Evolutionary conservation across 1,140 invertebrate species (phyloP), one percentile per base, ranked within the genome.

Genomic region (Hydropsyche tenuis): DNA sequence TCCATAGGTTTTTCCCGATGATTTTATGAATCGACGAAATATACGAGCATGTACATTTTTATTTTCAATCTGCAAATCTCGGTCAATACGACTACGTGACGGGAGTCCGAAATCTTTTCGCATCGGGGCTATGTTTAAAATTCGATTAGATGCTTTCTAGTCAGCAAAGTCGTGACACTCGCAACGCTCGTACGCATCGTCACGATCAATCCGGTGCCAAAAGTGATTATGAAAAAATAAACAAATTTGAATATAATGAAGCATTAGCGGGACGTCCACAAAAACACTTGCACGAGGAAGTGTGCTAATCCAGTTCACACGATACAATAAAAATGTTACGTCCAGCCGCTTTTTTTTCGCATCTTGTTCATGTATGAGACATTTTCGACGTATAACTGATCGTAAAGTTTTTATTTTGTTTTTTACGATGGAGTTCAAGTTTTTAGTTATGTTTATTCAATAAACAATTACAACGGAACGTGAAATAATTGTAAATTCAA

Each of bases 241-340:
- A 68, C 45, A 68, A 68, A 68, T 68, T 48, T 68, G 45, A 68
- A 68, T 68, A 68, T 68, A 68, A 68, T 68, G 65, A 46, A 68
- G 18, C 65, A 45, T 68, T 68, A 68, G 65, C 45, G 37, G 16
- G 45, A 25, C 23, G 43, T 16, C 12, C 11, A 7, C 4, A 16
- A 14, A 70, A 45, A 37, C 51, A 70, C 16, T 18, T n/a, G 5
- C 43, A 51, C 22, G 7, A 70, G 48, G 68, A 70, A 70, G 56
- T 60, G 56, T 60, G 65, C 16, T 70, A 70, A 70, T 70, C 68
- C 30, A 56, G 27, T 70, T 70, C 68, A 70, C 68, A 70, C 68
- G 68, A 23, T 56, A 23, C n/a, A 7, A 68, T 30, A 68, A 46
- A 65, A 65, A 65, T 43, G 37, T 6, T 16, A 14, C 9, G 56